A percentile compares a stretch with the other conserved stretches of the same genome.
phyloP scores from a whole-genome alignment of 2,113 vertebrate genomes.

The Tapirus terrestris region DNA sequence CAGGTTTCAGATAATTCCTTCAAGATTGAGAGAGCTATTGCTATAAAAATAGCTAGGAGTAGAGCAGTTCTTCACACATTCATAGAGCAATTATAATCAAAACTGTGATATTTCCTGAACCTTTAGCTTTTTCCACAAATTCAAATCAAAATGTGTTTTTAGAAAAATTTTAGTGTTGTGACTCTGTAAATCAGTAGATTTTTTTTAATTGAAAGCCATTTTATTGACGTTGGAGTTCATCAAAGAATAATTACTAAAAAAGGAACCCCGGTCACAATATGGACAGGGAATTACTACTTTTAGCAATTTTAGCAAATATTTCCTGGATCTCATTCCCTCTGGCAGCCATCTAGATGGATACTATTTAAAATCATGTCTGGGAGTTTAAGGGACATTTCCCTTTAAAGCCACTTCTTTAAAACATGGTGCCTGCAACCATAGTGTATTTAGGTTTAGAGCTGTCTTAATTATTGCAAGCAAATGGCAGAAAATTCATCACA shows the following conservation, averaged over 20 bases:
- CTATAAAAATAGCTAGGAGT: not conserved
- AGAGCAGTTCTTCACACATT: not conserved
- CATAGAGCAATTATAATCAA: not conserved
- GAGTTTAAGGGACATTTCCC: not conserved
- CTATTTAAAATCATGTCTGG: not conserved
- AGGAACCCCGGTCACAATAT: not conserved
- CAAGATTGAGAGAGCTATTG: not conserved
- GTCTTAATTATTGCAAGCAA: not conserved
- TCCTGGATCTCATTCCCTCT: not conserved
- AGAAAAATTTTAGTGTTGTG: not conserved
- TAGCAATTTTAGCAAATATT: not conserved
- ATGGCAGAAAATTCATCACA: not conserved
- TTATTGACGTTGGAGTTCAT: not conserved
- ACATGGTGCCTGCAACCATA: not conserved
- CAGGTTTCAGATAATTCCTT: not conserved
- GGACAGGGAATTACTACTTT: not conserved
- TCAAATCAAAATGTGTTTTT: not conserved
- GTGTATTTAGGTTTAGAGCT: not conserved
- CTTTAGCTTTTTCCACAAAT: not conserved
- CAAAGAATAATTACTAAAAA: not conserved
- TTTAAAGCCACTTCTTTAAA: not conserved
- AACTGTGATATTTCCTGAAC: not conserved
- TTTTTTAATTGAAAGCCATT: not conserved
- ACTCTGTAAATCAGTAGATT: not conserved
- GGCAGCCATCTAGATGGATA: not conserved